Conservation (phyloP, 2,888 invertebrate genomes). For the Caenorhabditis sp. region DNA sequence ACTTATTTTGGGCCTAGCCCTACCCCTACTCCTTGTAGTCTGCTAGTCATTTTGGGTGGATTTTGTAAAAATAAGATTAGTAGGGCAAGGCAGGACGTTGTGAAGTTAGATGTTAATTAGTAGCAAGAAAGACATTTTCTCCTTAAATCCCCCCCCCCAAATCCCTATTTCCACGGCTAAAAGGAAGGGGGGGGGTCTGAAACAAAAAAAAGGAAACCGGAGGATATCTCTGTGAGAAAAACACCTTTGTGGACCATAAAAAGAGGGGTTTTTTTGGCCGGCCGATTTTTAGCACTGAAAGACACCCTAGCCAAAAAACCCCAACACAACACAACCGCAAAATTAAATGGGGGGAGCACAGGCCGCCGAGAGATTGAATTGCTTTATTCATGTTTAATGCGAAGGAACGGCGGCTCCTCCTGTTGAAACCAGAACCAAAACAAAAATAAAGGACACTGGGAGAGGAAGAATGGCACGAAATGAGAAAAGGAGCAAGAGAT, state of each 20-base stretch:
- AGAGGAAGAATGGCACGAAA: conserved; percentile 16
- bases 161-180: too few relatives aligned
- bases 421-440: conserved; percentile 34
- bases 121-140: conserved; percentile 25
- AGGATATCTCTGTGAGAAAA: conserved; percentile 1
- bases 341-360: conserved; percentile 45
- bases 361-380: conserved; percentile 37
- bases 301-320: too few relatives aligned
- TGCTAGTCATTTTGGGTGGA: conserved; percentile 9
- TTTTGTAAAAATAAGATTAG: conserved; percentile 29
- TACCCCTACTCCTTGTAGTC: background rate
- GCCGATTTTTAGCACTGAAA: conserved; percentile 3
- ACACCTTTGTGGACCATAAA: conserved; percentile 41
- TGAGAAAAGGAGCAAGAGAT: conserved; percentile 10
- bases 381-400: conserved; percentile 51
- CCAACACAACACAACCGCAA: conserved; percentile 7
- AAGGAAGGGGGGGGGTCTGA: too few relatives aligned
- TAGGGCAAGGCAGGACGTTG: conserved; percentile 23
- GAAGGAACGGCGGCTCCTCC: conserved; percentile 36
- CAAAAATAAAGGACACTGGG: conserved; percentile 32
- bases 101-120: conserved; percentile 35
- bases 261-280: background rate
- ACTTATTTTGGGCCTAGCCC: background rate
- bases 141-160: too few relatives aligned
- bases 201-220: background rate